Conservation (phyloP, 92 coral and sea anemone genomes). For the Parazoanthus darwini region DNA sequence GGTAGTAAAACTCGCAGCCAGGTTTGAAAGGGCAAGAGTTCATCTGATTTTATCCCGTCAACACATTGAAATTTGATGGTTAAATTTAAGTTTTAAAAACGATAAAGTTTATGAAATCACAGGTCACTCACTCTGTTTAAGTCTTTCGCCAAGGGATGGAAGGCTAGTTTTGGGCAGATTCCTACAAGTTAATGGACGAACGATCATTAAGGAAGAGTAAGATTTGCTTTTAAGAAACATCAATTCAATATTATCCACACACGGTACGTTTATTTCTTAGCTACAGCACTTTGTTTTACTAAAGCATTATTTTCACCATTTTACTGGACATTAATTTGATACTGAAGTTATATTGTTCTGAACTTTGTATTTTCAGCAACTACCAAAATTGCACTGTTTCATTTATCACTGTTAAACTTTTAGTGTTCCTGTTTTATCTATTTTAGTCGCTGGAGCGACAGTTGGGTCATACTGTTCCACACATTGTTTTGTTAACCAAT, state of each 20-base stretch:
- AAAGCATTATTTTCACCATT: neutral
- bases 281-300: neutral
- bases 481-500: neutral
- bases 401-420: too few relatives aligned
- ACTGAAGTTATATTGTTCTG: neutral
- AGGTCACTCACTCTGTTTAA: conserved; percentile 36
- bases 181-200: conserved; percentile 32
- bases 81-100: neutral
- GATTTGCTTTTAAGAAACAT: neutral
- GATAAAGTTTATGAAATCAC: neutral
- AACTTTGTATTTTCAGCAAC: neutral
- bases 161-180: conserved; percentile 35
- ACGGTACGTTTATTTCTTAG: neutral
- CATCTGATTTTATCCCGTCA: too few relatives aligned
- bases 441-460: neutral
- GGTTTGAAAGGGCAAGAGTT: too few relatives aligned
- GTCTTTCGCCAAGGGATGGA: conserved; percentile 10
- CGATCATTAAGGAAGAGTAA: neutral
- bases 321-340: neutral
- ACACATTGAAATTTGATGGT: too few relatives aligned
- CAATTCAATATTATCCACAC: neutral
- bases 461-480: neutral
- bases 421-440: too few relatives aligned
- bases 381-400: too few relatives aligned
- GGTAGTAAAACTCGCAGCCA: too few relatives aligned